Evolutionary conservation across 2,113 vertebrate genomes (phyloP).

Genomic region (Notarius quadriscutis): DNA sequence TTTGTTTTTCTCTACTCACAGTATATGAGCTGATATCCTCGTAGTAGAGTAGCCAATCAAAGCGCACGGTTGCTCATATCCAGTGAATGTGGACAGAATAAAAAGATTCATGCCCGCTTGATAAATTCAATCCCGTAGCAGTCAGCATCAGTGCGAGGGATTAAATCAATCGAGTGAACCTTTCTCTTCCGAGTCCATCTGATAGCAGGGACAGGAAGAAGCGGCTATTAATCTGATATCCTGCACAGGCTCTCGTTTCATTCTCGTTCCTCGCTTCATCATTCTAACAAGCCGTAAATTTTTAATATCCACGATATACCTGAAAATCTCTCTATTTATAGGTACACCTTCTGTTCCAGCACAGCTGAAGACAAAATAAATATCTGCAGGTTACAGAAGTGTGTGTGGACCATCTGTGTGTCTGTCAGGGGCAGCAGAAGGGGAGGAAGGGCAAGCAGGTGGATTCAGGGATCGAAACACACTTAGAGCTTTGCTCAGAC

Average conservation of each 20-base stretch:
- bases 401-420: constrained; percentile 51
- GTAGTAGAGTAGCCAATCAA: too few relatives aligned
- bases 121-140: neutral
- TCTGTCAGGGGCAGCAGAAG: constrained; percentile 41
- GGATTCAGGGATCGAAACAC: constrained; percentile 38
- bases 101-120: neutral
- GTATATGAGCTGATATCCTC: too few relatives aligned
- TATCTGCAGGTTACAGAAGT: constrained; percentile 20
- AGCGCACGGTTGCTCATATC: too few relatives aligned
- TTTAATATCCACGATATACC: neutral
- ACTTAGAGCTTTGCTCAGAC: neutral
- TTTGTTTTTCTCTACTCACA: too few relatives aligned
- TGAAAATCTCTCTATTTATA: neutral
- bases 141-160: constrained; percentile 37
- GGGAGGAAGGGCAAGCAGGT: constrained; percentile 12
- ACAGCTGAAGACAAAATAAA: constrained; percentile 36
- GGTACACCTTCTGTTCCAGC: neutral
- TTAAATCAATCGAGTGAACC: constrained; percentile 62
- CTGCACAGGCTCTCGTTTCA: neutral
- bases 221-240: neutral
- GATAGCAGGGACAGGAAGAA: neutral
- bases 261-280: too few relatives aligned
- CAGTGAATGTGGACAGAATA: too few relatives aligned
- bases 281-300: neutral
- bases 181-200: constrained; percentile 11